Percentiles rank a stretch among this genome's conserved stretches.
phyloP scores from a whole-genome alignment of 2,797 vertebrate genomes.

The Bradypus variegatus region DNA sequence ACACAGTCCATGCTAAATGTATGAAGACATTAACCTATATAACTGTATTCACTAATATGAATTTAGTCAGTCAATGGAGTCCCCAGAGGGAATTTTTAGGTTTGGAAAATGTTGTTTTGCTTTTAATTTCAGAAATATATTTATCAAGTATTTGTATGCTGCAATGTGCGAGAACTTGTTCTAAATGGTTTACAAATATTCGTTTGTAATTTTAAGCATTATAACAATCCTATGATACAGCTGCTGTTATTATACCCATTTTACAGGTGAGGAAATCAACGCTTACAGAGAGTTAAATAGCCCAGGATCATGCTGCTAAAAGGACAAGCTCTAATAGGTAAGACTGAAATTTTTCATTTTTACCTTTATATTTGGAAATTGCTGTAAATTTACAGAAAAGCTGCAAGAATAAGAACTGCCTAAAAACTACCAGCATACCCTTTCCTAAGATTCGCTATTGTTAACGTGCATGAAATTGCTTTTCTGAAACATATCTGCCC shows the following conservation, averaged over 20 bases:
- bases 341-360: not conserved
- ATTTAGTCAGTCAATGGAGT: not conserved
- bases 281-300: not conserved
- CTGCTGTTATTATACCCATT: not conserved
- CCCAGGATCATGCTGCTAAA: not conserved
- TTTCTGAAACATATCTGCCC: not conserved
- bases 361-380: not conserved
- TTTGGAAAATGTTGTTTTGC: not conserved
- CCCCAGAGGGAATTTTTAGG: not conserved
- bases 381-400: not conserved
- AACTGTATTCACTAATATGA: not conserved
- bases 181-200: not conserved
- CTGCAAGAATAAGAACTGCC: not conserved
- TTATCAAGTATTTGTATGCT: not conserved
- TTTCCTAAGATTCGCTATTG: not conserved
- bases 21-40: not conserved
- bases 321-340: not conserved
- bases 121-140: constrained; percentile 4
- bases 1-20: not conserved
- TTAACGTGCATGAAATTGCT: not conserved
- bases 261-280: not conserved
- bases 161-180: not conserved
- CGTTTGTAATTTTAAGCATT: not conserved
- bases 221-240: not conserved
- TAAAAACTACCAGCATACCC: not conserved